phyloP scores from a whole-genome alignment of 1,140 invertebrate species.

The Drosophila lacteicornis region DNA sequence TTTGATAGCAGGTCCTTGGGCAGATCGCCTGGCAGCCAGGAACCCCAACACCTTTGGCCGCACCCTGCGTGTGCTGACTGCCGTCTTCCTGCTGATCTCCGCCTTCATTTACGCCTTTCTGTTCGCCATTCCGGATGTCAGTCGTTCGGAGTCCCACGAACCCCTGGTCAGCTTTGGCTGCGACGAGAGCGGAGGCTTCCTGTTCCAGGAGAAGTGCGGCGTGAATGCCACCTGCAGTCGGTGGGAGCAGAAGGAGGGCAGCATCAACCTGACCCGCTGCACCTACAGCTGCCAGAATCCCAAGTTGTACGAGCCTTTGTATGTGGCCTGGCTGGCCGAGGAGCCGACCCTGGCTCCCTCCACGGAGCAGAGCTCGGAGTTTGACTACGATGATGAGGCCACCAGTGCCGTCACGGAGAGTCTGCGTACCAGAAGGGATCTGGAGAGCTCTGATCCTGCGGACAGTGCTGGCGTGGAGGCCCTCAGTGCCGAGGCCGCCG shows the following conservation, averaged over 20 bases:
- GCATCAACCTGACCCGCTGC: conserved; percentile 86
- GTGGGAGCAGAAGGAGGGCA: conserved; percentile 87
- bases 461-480: conserved; percentile 66
- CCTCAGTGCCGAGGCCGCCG: conserved; percentile 53
- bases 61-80: conserved; percentile 88
- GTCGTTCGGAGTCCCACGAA: conserved; percentile 86
- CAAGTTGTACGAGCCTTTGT: conserved; percentile 75
- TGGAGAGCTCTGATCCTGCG: conserved; percentile 31
- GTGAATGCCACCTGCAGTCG: conserved; percentile 87
- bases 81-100: conserved; percentile 88
- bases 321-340: conserved; percentile 72
- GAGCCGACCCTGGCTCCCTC: conserved; percentile 58
- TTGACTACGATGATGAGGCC: conserved; percentile 82
- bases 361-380: conserved; percentile 75
- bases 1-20: conserved; percentile 88
- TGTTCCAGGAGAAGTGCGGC: conserved; percentile 89
- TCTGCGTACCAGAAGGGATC: conserved; percentile 37
- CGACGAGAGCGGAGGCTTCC: conserved; percentile 87
- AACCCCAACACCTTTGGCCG: conserved; percentile 74
- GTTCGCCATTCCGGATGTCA: conserved; percentile 88
- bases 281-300: conserved; percentile 87
- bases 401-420: conserved; percentile 67
- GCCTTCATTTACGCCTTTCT: conserved; percentile 89
- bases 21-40: conserved; percentile 87
- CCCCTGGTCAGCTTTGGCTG: conserved; percentile 89